Conservation (phyloP, 2,888 invertebrate genomes). For the Lasius platythorax region DNA sequence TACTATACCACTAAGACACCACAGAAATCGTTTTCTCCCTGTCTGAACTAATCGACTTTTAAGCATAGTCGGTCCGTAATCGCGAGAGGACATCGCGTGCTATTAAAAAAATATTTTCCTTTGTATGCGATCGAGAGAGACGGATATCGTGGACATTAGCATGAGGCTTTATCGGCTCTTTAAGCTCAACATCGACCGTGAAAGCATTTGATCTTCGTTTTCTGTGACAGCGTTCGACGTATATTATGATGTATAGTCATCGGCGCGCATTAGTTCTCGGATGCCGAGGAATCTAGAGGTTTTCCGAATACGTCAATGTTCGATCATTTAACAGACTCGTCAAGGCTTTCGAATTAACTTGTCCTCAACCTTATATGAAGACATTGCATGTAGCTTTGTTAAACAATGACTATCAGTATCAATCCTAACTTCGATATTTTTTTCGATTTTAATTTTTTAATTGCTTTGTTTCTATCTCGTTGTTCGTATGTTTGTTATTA, state of each 20-base stretch:
- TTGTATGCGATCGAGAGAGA: slow-evolving; percentile 19
- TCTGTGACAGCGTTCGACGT: slow-evolving; percentile 46
- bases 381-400: background rate
- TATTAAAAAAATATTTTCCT: slow-evolving; percentile 45
- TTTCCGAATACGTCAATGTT: slow-evolving; percentile 14
- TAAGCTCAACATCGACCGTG: slow-evolving; percentile 4
- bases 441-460: background rate
- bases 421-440: background rate
- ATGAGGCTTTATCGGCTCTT: slow-evolving; percentile 37
- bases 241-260: slow-evolving; percentile 52
- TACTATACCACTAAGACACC: slow-evolving; percentile 32
- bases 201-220: slow-evolving; percentile 53
- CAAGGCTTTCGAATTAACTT: background rate
- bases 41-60: slow-evolving; percentile 71
- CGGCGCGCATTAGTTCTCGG: slow-evolving; percentile 18
- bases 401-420: background rate
- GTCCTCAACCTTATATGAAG: background rate
- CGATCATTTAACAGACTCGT: slow-evolving; percentile 5
- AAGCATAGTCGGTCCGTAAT: slow-evolving; percentile 68
- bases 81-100: slow-evolving; percentile 52
- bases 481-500: background rate
- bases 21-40: slow-evolving; percentile 65
- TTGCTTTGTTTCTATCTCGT: background rate
- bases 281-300: slow-evolving; percentile 20
- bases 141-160: background rate